Percentiles rank a stretch among this genome's conserved stretches.
phyloP scores from a whole-genome alignment of 2,113 vertebrate species.

The Hydrolagus affinis region DNA sequence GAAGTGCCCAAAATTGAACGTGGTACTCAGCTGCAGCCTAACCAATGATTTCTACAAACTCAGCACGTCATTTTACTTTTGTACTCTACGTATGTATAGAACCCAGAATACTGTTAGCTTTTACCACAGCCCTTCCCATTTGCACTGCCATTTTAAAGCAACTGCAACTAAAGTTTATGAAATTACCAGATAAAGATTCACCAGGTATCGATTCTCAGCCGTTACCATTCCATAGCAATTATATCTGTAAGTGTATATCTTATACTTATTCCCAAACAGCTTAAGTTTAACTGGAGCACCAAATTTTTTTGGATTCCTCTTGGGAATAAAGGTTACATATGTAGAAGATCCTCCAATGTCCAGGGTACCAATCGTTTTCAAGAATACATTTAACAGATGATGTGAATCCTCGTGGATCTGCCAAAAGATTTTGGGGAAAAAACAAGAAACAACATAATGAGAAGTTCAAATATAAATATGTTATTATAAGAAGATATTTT shows the following conservation, averaged over 20 bases:
- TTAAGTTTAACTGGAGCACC: constrained; percentile 49
- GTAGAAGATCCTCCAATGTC: constrained; percentile 91
- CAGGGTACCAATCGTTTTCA: constrained; percentile 75
- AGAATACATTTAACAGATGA: no score
- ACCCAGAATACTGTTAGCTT: no score
- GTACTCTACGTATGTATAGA: no score
- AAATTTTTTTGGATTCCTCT: constrained; percentile 39
- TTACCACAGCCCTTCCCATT: no score
- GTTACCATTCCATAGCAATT: constrained; percentile 89
- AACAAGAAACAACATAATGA: not conserved
- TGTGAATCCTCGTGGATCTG: not conserved
- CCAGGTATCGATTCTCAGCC: constrained; percentile 68
- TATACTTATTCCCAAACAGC: constrained; percentile 78
- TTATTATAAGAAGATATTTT: not conserved
- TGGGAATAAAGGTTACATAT: constrained; percentile 73
- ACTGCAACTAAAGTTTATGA: no score
- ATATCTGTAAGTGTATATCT: constrained; percentile 84
- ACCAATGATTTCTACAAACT: no score
- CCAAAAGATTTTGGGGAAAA: not conserved
- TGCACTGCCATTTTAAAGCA: no score
- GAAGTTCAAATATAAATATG: no score
- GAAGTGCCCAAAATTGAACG: no score
- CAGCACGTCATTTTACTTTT: no score
- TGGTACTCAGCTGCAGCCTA: no score
- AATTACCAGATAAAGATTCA: constrained; percentile 66